Base-by-base conservation (phyloP, 2,888 invertebrate genomes). In the Harpagoxenus sublaevis region DNA sequence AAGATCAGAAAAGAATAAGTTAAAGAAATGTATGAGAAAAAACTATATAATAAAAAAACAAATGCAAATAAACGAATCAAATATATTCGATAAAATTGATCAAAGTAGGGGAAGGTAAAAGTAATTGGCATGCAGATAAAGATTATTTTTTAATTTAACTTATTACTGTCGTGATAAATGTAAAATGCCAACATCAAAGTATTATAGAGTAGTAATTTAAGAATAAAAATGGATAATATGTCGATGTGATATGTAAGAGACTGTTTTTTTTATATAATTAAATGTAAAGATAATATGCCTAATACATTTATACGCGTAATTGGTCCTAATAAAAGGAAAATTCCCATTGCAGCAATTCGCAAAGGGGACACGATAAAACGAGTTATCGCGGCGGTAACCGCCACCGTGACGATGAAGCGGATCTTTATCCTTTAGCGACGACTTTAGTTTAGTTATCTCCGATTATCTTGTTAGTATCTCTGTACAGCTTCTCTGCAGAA, bases 371-470 rank as follows among this genome's bases (percentile, higher is more conserved):
- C 71, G 79, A 71, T 60, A 79, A 71, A 79, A 71, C 48, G 60
- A 71, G 18, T 71, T 79, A 71, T 79, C 79, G 60, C 71, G 57
- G 31, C 35, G 31, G 60, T 35, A 71, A 71, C 71, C 71, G 57
- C 45, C 78, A 42, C 68, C n/a, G 31, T 68, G 55, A 79, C 71
- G 60, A 73, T 15, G 57, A 15, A 39, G 60, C 60, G 73, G 65
- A 73, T 73, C 79, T 73, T 73, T 73, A 81, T 73, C 79, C 73
- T 73, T 73, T 79, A 71, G 71, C 73, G 60, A 60, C 48, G 18
- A 81, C 60, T 73, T 73, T 73, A 71, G 79, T 81, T 71, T 81
- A 81, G 73, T 81, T 81, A 81, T 81, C 73, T 81, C 35, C 60
- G 73, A 81, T 81, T 81, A 81, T 81, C 79, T 81, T 73, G 60